Evolutionary conservation across 2,888 invertebrate genomes (phyloP), one percentile per base, ranked within the genome.

Genomic region (Lasioglossum vierecki): DNA sequence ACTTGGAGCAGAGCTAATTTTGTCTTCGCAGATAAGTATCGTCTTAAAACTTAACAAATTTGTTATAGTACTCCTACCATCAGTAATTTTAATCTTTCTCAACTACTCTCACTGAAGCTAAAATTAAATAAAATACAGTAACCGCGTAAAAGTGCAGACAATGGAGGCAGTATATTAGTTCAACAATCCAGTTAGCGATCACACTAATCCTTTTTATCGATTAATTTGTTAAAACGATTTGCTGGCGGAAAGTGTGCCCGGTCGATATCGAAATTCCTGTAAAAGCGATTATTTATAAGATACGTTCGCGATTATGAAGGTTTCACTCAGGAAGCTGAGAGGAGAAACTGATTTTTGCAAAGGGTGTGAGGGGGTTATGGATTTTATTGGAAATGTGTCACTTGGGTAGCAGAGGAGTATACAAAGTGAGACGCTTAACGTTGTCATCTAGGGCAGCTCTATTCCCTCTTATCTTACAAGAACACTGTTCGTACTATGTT

Each of bases 311-410:
- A 53, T 73, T 46, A 73, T 5, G 49, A 30, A 53, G 53, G 35
- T 35, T 35, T 53, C 35, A 18, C 35, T 73, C 49, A 5, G 57
- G 49, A 53, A 18, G 26, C 74, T 75, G 30, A 72, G 75, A 57
- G 39, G n/a, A 35, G n/a, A 35, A 76, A 70, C 76, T 44, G 68
- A 44, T 53, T 80, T 75, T 76, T 70, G 30, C 44, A 76, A 70
- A 53, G 57, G 18, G 35, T 18, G 46, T 1, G 35, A 11, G 30
- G 18, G 11, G 57, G 30, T 76, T 80, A 72, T 80, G 76, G 75
- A 76, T 53, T 76, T 80, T 82, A 80, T 82, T 73, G 82, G 80
- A 82, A 82, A 82, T 82, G 18, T 66, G 80, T 80, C 80, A 80
- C 73, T 81, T 81, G 49, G 39, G 49, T 66, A n/a, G 49, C 8